A percentile compares a stretch with the other conserved stretches of the same genome.
Evolutionary conservation across 1,140 invertebrate genomes (phyloP).

Genomic region (Goniozus legneri): DNA sequence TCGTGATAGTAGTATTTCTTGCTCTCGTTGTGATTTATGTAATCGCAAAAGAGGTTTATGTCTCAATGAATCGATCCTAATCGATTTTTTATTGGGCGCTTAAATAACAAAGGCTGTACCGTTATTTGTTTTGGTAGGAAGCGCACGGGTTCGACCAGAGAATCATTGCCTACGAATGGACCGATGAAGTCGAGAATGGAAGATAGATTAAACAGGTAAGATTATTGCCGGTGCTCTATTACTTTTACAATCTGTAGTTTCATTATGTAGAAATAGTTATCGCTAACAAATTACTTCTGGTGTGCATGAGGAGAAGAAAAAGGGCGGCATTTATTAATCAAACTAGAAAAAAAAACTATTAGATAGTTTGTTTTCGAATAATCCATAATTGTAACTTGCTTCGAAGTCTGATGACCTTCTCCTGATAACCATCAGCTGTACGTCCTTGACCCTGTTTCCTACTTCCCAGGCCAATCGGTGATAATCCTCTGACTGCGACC

Average conservation of each 20-base stretch:
- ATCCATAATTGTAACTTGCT: too few species aligned
- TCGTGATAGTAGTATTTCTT: too few species aligned
- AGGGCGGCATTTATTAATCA: conserved; percentile 16
- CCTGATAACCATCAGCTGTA: conserved; percentile 24
- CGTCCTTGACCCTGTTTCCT: conserved; percentile 34
- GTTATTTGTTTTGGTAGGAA: conserved; percentile 18
- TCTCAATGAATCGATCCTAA: too few species aligned
- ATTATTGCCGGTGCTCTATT: too few species aligned
- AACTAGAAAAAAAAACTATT: neutral
- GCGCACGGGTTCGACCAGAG: conserved; percentile 19
- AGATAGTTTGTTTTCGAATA: neutral
- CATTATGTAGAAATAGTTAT: too few species aligned
- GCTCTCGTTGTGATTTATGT: too few species aligned
- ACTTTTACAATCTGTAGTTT: too few species aligned
- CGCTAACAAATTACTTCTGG: too few species aligned
- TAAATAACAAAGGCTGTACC: too few species aligned
- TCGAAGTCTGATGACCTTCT: conserved; percentile 26
- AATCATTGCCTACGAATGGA: conserved; percentile 9
- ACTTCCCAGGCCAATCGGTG: conserved; percentile 31
- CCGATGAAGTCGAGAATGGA: conserved; percentile 25
- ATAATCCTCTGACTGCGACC: too few species aligned
- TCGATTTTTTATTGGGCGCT: too few species aligned
- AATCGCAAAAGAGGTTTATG: too few species aligned
- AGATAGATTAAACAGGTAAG: conserved; percentile 37
- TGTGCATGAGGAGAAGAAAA: conserved; percentile 36